Evolutionary conservation across 2,113 vertebrate species (phyloP).

Genomic region (Arvicanthis niloticus): DNA sequence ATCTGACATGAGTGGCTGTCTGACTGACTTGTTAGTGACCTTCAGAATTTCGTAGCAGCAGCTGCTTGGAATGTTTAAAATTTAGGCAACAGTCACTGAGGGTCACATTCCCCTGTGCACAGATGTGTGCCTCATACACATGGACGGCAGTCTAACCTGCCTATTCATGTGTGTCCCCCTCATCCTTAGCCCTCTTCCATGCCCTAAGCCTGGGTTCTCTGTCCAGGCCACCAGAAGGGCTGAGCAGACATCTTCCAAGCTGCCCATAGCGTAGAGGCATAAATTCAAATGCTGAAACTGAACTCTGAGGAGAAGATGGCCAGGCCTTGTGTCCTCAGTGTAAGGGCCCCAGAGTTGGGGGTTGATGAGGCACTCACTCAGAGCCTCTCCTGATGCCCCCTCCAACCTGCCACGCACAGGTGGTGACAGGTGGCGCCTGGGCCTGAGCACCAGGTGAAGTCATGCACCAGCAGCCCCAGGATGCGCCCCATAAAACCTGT

Average conservation of each 20-base stretch:
- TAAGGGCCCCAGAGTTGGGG: not conserved
- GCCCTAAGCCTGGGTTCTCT: not conserved
- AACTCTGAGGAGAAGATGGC: not conserved
- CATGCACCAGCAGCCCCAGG: slow-evolving; percentile 69
- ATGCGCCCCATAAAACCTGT: slow-evolving; percentile 67
- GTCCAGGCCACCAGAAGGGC: not conserved
- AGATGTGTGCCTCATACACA: no score
- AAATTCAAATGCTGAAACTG: not conserved
- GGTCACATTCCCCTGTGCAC: not conserved
- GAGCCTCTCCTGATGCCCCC: not conserved
- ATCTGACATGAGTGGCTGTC: not conserved
- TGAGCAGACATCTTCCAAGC: not conserved
- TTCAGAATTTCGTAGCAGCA: not conserved
- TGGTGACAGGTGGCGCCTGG: slow-evolving; percentile 75
- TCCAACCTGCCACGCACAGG: slow-evolving; percentile 68
- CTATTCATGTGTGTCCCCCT: not conserved
- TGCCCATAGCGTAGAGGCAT: not conserved
- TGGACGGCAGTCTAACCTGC: not conserved
- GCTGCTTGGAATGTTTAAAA: not conserved
- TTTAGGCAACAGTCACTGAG: not conserved
- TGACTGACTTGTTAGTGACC: not conserved
- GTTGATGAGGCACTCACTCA: slow-evolving; percentile 40
- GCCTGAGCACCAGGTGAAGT: slow-evolving; percentile 69
- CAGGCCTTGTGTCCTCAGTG: slow-evolving; percentile 20
- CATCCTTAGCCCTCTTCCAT: no score